Evolutionary conservation across 2,888 invertebrate genomes (phyloP), one percentile per base, ranked within the genome.

Genomic region (Allolobophora icterica): DNA sequence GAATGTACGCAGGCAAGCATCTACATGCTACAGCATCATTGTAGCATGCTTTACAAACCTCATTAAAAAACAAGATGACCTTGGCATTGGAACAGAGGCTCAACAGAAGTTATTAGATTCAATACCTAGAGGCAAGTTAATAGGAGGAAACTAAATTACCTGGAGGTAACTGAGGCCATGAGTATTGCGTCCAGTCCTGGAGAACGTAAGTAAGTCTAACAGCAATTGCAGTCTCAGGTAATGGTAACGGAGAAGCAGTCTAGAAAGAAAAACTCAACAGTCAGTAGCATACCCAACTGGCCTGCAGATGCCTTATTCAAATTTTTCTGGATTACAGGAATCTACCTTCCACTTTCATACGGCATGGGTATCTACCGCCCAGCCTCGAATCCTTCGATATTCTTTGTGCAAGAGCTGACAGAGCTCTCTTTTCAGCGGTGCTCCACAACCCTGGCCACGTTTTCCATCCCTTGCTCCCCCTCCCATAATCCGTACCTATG

Each of bases 161-260:
- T 91, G 95, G 95, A 33, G 95, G 94, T 45, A 93, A 93, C 90
- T 95, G 95, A 19, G 95, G 94, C 95, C 95, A 95, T 89, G 94
- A 93, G 90, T 94, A 94, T 90, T 94, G 94, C 84, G 94, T 93
- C 95, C 95, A 95, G 91, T 96, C 95, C 91, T 94, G 94, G 6
- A 96, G 94, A 92, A 96, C 95, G 95, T 97, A 97, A n/a, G 97
- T 97, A 94, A 97, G 97, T 94, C 97, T 97, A 19, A 97, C 96
- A 30, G 97, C 97, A 24, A 98, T 96, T 90, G 96, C 96, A 38
- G 97, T 97, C 87, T 97, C 96, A 93, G 93, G 95, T 93, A 95
- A 92, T 94, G 96, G 93, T 93, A 93, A 93, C 42, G 94, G 34
- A 96, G 96, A 87, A 96, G 93, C 92, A 40, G 94, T 94, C 95